Conservation (phyloP, 1,140 invertebrate species). For the Vanessa tameamea region DNA sequence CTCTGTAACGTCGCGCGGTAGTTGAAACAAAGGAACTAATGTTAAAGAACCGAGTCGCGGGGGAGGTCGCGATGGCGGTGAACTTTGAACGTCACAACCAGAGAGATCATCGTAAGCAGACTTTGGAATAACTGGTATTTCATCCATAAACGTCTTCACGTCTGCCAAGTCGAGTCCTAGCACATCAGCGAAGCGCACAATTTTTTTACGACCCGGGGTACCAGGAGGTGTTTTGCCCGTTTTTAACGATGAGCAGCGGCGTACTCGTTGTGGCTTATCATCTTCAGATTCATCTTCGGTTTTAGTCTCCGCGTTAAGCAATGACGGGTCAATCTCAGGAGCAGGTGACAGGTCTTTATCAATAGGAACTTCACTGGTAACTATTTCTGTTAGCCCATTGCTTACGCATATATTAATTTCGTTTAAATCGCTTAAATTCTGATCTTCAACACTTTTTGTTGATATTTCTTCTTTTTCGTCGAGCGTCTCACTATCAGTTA, state of each 20-base stretch:
- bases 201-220: constrained; percentile 94
- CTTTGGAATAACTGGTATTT: constrained; percentile 92
- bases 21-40: constrained; percentile 88
- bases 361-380: constrained; percentile 56
- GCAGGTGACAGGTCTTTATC: constrained; percentile 62
- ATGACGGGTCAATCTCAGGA: constrained; percentile 59
- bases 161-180: constrained; percentile 95
- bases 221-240: constrained; percentile 95
- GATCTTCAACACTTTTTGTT: constrained; percentile 30
- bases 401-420: constrained; percentile 21
- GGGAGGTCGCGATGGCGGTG: constrained; percentile 57
- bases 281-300: constrained; percentile 66
- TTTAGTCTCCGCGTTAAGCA: constrained; percentile 56
- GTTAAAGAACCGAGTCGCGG: constrained; percentile 79
- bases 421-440: constrained; percentile 27
- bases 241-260: constrained; percentile 92
- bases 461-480: constrained; percentile 47
- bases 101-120: constrained; percentile 90
- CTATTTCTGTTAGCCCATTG: constrained; percentile 53
- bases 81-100: constrained; percentile 80
- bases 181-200: constrained; percentile 96
- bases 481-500: constrained; percentile 55
- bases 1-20: constrained; percentile 87
- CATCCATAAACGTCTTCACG: constrained; percentile 93
- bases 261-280: constrained; percentile 83